Evolutionary conservation across 2,797 vertebrate genomes (phyloP).

Genomic region (Allenopithecus nigroviridis): DNA sequence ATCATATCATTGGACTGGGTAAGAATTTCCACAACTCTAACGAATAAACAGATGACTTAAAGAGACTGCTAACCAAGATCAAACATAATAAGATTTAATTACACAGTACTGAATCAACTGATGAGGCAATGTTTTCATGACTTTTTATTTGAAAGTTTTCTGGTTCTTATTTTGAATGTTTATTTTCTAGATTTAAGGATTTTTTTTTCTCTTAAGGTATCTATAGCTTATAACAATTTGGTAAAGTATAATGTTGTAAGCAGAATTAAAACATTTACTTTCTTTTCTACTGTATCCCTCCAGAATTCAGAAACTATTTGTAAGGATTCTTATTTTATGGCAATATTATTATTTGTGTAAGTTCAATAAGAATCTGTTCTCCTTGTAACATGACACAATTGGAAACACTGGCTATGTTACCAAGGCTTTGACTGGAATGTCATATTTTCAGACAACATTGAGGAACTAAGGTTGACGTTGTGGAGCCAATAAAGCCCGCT

Average conservation of each 20-base stretch:
- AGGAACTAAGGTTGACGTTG: background rate
- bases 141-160: background rate
- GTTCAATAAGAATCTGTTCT: background rate
- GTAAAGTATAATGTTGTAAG: background rate
- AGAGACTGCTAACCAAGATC: background rate
- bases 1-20: background rate
- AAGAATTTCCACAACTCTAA: background rate
- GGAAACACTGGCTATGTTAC: background rate
- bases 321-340: background rate
- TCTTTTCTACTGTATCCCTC: background rate
- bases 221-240: background rate
- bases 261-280: background rate
- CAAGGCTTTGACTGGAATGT: background rate
- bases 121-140: background rate
- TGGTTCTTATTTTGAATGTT: background rate
- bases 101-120: background rate
- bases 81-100: background rate
- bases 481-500: background rate
- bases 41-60: background rate
- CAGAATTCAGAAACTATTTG: background rate
- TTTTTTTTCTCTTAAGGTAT: background rate
- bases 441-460: background rate
- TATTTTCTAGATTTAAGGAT: background rate
- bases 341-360: background rate
- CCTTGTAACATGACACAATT: background rate